Evolutionary conservation across 1,140 invertebrate genomes (phyloP).

Genomic region (Dendrolimus punctatus): DNA sequence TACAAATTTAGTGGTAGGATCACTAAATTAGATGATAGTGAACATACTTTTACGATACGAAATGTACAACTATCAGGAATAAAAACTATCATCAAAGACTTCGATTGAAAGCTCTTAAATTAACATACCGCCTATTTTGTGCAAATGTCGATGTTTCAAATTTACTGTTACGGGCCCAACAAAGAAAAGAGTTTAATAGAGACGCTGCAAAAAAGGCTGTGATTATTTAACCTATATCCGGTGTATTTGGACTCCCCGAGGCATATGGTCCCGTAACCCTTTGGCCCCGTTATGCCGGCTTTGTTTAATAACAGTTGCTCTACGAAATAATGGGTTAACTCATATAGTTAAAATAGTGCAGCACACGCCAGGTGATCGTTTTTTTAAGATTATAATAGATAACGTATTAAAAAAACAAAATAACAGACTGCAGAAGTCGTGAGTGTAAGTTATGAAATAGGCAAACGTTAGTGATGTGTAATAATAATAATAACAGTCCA

Average conservation of each 20-base stretch:
- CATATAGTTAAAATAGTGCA: constrained; percentile 25
- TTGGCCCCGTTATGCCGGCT: constrained; percentile 61
- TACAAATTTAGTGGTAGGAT: too few species aligned
- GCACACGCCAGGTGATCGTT: constrained; percentile 13
- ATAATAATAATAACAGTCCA: too few species aligned
- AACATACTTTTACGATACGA: neutral
- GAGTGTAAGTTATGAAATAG: too few species aligned
- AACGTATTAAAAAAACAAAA: too few species aligned
- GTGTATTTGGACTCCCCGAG: constrained; percentile 30
- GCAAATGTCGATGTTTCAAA: constrained; percentile 54
- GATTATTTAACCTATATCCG: constrained; percentile 70
- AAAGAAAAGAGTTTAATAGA: constrained; percentile 56
- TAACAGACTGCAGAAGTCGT: too few species aligned
- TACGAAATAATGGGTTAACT: constrained; percentile 37
- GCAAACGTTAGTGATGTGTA: too few species aligned
- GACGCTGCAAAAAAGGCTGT: constrained; percentile 54
- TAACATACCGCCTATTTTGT: constrained; percentile 44
- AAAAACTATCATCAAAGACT: constrained; percentile 24
- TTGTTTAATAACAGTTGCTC: constrained; percentile 57
- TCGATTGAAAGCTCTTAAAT: constrained; percentile 43
- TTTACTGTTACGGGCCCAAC: constrained; percentile 45
- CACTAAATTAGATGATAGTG: neutral
- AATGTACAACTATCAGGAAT: constrained; percentile 14
- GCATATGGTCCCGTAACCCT: constrained; percentile 66
- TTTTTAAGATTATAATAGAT: constrained; percentile 2